These are phyloP conservation scores for Lomographa bimaculata DNA, from an alignment of 2,888 invertebrate genomes.

Conservation along the genomic window DNA sequence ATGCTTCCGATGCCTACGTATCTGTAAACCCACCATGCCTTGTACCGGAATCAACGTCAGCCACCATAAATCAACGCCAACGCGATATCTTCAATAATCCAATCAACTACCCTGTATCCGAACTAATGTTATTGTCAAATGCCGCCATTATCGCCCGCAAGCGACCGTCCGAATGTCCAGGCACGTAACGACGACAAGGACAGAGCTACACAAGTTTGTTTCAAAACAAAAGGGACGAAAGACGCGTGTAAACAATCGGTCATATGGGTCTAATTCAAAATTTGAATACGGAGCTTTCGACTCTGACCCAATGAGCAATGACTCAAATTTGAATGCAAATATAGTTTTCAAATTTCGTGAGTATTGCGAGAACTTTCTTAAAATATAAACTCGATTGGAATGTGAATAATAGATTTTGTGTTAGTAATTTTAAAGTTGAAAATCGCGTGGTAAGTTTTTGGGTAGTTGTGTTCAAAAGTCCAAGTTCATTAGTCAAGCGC, in stretches of 20 bases:
- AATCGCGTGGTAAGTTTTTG: constrained; percentile 1
- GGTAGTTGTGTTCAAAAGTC: constrained; percentile 10
- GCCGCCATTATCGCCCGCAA: constrained; percentile 57
- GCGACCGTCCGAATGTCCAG: constrained; percentile 61
- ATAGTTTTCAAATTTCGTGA: constrained; percentile 12
- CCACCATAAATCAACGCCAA: constrained; percentile 49
- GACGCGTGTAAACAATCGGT: constrained; percentile 47
- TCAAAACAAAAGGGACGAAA: constrained; percentile 2
- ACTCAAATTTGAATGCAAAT: constrained; percentile 20
- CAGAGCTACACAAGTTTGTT: constrained; percentile 1
- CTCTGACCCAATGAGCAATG: constrained; percentile 21
- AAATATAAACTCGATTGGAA: background rate
- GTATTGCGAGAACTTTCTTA: background rate
- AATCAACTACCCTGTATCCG: constrained; percentile 53
- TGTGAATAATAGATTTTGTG: background rate
- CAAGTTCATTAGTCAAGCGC: constrained; percentile 52
- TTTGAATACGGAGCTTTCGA: constrained; percentile 22
- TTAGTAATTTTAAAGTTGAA: background rate
- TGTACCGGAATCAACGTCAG: constrained; percentile 4
- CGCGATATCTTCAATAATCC: constrained; percentile 66
- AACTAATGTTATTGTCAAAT: constrained; percentile 70
- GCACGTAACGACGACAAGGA: constrained; percentile 50
- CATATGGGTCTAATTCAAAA: constrained; percentile 27
- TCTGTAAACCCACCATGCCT: background rate
- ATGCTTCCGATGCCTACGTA: background rate